A percentile compares a stretch with the other conserved stretches of the same genome.
phyloP scores from a whole-genome alignment of 2,113 vertebrate species.

The Tupaia chinensis region DNA sequence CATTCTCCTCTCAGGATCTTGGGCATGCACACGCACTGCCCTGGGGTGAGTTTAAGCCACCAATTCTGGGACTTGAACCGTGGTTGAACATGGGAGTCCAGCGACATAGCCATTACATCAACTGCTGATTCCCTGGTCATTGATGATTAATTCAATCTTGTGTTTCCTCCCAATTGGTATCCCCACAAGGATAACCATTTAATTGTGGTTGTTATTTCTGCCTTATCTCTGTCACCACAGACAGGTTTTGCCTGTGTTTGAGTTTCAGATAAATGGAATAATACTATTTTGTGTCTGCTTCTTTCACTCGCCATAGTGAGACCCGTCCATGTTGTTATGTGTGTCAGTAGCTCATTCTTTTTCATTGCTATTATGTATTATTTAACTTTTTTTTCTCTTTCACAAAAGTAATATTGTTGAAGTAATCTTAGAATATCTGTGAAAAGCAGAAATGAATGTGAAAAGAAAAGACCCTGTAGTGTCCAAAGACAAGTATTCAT shows the following conservation, averaged over 20 bases:
- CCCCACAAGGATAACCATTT: neutral
- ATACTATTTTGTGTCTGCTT: neutral
- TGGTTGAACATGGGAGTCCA: no score
- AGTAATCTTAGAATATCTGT: constrained; percentile 19
- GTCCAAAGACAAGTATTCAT: neutral
- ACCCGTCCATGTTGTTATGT: neutral
- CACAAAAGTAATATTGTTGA: neutral
- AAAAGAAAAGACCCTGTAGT: neutral
- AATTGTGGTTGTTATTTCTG: no score
- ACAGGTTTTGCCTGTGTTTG: neutral
- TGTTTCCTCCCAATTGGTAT: neutral
- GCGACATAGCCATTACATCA: no score
- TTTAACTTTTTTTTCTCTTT: constrained; percentile 10
- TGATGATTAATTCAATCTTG: neutral
- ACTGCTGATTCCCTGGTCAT: neutral
- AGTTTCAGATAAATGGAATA: neutral
- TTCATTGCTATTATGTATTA: neutral
- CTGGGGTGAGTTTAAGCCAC: no score
- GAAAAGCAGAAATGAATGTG: neutral
- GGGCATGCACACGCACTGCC: no score
- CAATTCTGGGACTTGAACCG: no score
- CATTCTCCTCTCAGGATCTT: no score
- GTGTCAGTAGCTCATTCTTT: constrained; percentile 1
- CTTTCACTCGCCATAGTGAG: neutral
- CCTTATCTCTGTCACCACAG: neutral